Percentiles rank a stretch among this genome's conserved stretches.
phyloP scores from a whole-genome alignment of 2,888 invertebrate genomes.

The Bhutanitis thaidina region DNA sequence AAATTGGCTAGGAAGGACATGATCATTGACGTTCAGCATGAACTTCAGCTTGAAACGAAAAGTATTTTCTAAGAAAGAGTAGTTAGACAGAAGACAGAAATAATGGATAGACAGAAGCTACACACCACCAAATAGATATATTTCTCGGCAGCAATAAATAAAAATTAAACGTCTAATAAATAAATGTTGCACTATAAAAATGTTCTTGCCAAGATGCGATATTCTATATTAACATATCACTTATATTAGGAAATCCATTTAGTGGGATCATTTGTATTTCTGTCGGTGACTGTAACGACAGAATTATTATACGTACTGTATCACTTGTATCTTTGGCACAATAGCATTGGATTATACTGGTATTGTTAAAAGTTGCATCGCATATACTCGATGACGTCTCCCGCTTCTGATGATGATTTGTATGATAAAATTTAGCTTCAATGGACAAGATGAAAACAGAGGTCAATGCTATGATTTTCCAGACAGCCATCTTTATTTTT shows the following conservation, averaged over 20 bases:
- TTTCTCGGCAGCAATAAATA: too few relatives aligned
- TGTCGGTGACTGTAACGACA: neutral
- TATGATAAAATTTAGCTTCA: slow-evolving; percentile 41
- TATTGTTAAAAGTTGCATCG: slow-evolving; percentile 47
- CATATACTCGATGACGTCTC: slow-evolving; percentile 47
- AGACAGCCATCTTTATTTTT: slow-evolving; percentile 41
- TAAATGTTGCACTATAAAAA: neutral
- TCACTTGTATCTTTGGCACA: slow-evolving; percentile 39
- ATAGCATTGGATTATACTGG: slow-evolving; percentile 58
- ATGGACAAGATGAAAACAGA: slow-evolving; percentile 41
- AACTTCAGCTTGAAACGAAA: too few relatives aligned
- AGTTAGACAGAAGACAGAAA: too few relatives aligned
- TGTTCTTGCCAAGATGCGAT: neutral
- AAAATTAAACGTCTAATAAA: neutral
- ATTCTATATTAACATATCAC: neutral
- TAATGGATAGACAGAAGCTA: too few relatives aligned
- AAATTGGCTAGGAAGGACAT: too few relatives aligned
- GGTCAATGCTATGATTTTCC: slow-evolving; percentile 45
- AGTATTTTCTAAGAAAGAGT: too few relatives aligned
- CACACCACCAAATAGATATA: too few relatives aligned
- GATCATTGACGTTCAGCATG: too few relatives aligned
- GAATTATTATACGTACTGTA: neutral
- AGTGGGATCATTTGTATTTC: slow-evolving; percentile 1
- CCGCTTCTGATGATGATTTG: slow-evolving; percentile 41
- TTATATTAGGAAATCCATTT: neutral